Evolutionary conservation across 2,797 vertebrate genomes (phyloP).

Genomic region (Schizopygopsis malacanthus): DNA sequence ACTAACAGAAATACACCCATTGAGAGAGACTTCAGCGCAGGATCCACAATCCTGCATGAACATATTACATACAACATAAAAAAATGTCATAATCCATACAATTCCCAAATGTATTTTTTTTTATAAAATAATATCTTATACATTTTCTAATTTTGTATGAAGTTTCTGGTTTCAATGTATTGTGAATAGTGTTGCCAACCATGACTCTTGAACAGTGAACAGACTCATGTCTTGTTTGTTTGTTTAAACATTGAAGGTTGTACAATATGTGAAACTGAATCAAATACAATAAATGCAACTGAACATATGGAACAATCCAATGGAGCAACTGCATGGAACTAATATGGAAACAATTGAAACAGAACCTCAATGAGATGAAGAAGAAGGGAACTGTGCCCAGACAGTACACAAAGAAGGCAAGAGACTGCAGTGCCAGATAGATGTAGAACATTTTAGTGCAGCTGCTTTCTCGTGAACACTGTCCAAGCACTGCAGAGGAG

Average conservation of each 20-base stretch:
- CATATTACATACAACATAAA: neutral
- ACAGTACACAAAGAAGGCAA: slow-evolving; percentile 76
- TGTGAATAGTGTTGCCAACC: neutral
- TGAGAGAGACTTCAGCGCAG: slow-evolving; percentile 75
- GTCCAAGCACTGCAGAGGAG: slow-evolving; percentile 80
- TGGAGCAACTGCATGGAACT: neutral
- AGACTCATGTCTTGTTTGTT: neutral
- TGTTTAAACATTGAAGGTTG: neutral
- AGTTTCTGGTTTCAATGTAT: neutral
- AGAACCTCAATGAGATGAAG: slow-evolving; percentile 83
- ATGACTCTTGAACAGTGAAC: neutral
- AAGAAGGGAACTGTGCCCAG: slow-evolving; percentile 77
- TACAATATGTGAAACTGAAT: neutral
- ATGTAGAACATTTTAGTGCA: slow-evolving; percentile 83
- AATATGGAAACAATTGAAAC: neutral
- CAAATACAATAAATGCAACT: neutral
- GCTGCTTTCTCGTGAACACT: slow-evolving; percentile 77
- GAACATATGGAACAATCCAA: neutral
- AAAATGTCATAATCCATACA: neutral
- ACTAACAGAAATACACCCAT: slow-evolving; percentile 45
- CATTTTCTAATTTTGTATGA: too few relatives aligned
- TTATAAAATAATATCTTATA: neutral
- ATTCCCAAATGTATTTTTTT: neutral
- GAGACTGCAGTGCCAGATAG: slow-evolving; percentile 76
- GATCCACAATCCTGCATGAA: slow-evolving; percentile 74